Base-by-base conservation (phyloP, 1,140 invertebrate species). In the Protaetia brevitarsis region DNA sequence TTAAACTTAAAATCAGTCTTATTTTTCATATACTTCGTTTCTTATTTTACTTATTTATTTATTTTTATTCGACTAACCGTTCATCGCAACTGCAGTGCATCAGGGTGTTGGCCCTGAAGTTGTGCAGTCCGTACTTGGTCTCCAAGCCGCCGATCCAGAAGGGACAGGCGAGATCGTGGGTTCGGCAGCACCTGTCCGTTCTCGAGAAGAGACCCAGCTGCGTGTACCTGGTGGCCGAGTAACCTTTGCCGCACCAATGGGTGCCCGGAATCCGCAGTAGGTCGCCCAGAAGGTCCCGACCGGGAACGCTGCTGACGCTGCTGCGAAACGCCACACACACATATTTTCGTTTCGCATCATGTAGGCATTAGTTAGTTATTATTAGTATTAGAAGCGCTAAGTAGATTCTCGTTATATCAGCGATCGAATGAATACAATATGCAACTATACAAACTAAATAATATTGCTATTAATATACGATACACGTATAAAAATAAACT, bases 71-170 rank as follows among this genome's bases (percentile, higher is more conserved):
- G 41, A 73, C 81, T 80, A 85, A 95, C 93, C 90, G 88, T 79
- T 92, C 88, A 77, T 96, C 93, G 76, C 93, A 96, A 66, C 87
- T 81, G 79, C 93, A 95, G 76, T 95, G 91, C 85, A 92, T 93
- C 23, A 95, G 80, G 1, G 92, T 94, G 72, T 91, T 91, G 41
- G 93, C 82, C 27, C 91, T 81, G 86, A 88, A 93, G 78, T 96
- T 95, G 82, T 90, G 92, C 11, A 92, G 76, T 16, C 90, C 88
- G 72, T 89, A 95, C 72, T 90, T 90, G 65, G 85, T 86, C 72
- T 88, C 84, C 75, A 93, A 87, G 1, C 86, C 87, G 2, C 85
- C 85, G 64, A 95, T 93, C 82, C 86, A 91, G 79, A 88, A 88
- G 0, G 89, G 90, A 77, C 94, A 96, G 11, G 85, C 79, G 1